phyloP scores from a whole-genome alignment of 2,888 invertebrate species.

The Apamea sordens region DNA sequence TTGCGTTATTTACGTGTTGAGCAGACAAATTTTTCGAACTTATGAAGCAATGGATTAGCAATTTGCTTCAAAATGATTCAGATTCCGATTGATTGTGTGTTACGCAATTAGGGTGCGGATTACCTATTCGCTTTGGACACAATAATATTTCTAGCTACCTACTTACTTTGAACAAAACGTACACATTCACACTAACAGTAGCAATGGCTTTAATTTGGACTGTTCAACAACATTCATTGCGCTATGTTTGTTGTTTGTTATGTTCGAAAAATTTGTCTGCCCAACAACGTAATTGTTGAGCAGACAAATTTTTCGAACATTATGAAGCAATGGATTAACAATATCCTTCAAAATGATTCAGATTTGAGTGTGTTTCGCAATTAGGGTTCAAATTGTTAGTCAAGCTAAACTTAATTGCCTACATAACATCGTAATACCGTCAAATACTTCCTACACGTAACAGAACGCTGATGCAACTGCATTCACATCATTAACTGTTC shows the following conservation, averaged over 20 bases:
- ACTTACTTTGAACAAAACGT: background rate
- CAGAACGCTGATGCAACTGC: slow-evolving; percentile 53
- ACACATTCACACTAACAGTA: background rate
- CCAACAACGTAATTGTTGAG: too few relatives aligned
- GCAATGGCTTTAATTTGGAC: background rate
- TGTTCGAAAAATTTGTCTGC: too few relatives aligned
- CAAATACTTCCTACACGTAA: slow-evolving; percentile 41
- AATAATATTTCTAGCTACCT: background rate
- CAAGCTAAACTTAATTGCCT: slow-evolving; percentile 18
- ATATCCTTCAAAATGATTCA: background rate
- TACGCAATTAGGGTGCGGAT: too few relatives aligned
- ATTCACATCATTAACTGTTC: slow-evolving; percentile 35
- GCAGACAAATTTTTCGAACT: too few relatives aligned
- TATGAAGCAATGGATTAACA: background rate
- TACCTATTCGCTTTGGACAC: background rate
- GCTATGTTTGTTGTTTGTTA: too few relatives aligned
- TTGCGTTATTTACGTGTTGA: too few relatives aligned
- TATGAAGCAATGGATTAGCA: too few relatives aligned
- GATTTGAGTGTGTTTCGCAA: background rate
- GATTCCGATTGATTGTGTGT: too few relatives aligned
- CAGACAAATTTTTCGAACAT: background rate
- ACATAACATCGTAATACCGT: slow-evolving; percentile 14
- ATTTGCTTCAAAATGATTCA: too few relatives aligned
- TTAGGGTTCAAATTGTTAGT: background rate
- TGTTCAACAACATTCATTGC: background rate